A percentile compares a stretch with the other conserved stretches of the same genome.
phyloP scores from a whole-genome alignment of 2,888 invertebrate genomes.

The Halictus ligatus region DNA sequence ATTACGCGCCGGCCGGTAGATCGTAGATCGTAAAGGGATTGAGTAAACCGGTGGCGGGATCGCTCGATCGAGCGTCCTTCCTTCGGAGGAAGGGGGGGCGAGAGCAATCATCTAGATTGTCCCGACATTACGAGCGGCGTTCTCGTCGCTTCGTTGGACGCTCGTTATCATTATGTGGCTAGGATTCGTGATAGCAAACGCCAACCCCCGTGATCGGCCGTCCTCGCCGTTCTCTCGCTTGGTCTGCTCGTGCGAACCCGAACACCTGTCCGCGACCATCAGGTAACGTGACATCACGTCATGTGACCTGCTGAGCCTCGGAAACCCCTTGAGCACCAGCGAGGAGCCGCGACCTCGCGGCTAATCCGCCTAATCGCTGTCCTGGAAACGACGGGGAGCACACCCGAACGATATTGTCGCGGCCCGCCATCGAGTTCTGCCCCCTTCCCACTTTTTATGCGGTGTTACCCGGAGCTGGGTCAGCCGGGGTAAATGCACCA shows the following conservation, averaged over 20 bases:
- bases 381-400: slow-evolving; percentile 66
- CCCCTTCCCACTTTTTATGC: background rate
- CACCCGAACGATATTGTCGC: slow-evolving; percentile 48
- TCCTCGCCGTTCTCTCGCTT: slow-evolving; percentile 32
- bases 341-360: slow-evolving; percentile 60
- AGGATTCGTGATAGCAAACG: slow-evolving; percentile 68
- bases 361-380: slow-evolving; percentile 76
- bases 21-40: slow-evolving; percentile 11
- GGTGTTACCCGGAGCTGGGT: background rate
- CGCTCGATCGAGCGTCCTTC: slow-evolving; percentile 16
- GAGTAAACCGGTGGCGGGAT: slow-evolving; percentile 6
- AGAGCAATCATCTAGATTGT: slow-evolving; percentile 38
- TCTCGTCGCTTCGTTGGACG: slow-evolving; percentile 57
- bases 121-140: slow-evolving; percentile 40
- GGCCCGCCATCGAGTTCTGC: slow-evolving; percentile 18
- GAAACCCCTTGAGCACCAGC: slow-evolving; percentile 40
- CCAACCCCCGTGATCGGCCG: slow-evolving; percentile 38
- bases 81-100: background rate
- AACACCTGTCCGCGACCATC: slow-evolving; percentile 72
- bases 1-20: background rate
- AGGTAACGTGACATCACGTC: slow-evolving; percentile 80
- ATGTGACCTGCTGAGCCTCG: slow-evolving; percentile 69
- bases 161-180: slow-evolving; percentile 70
- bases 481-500: background rate
- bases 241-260: slow-evolving; percentile 69